Evolutionary conservation across 2,797 vertebrate species (phyloP), one percentile per base, ranked within the genome.

Genomic region (Platyrinchus mystaceus): DNA sequence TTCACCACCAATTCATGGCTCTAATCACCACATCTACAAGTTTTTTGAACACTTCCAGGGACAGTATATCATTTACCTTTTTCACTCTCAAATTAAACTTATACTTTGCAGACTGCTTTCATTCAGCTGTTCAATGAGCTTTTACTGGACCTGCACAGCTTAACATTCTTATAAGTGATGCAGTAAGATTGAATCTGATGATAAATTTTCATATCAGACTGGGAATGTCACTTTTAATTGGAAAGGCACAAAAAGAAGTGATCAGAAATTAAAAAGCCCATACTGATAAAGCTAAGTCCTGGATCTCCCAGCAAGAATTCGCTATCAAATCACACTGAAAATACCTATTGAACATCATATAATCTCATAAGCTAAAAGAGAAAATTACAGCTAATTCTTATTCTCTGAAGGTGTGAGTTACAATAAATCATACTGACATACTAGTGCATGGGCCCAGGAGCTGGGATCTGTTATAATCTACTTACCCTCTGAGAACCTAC

Each of bases 351-450:
- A 90, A 80, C 46, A 79, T 22, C 58, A 86, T 58, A 93, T 80
- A 96, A 89, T 95, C 87, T 87, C 39, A 58, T 86, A 96, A 96
- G 67, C 41, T 49, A 56, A 77, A 74, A 78, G 55, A 59, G 82
- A 91, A 93, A 96, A 94, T 94, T 84, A 37, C 43, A 62, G 26
- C 36, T 75, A 93, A 91, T 96, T 96, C 82, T 90, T 94, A 70
- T 89, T 81, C 78, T 96, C 58, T 91, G 80, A 94, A 76, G 58
- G 64, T 88, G 75, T 19, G 18, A 37, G 7, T 49, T 87, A 90
- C 39, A 91, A 86, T 90, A 96, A 93, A 90, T 94, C 73, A 77
- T 87, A 70, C 55, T 69, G 73, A 64, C 59, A 89, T 82, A 71
- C 13, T 20, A 73, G n/a, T 67, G 56, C 43, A 75, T 32, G 27